Percentiles rank a stretch among this genome's conserved stretches.
Conservation (phyloP, 2,888 invertebrate genomes). For the Dicyrtomina minuta region DNA sequence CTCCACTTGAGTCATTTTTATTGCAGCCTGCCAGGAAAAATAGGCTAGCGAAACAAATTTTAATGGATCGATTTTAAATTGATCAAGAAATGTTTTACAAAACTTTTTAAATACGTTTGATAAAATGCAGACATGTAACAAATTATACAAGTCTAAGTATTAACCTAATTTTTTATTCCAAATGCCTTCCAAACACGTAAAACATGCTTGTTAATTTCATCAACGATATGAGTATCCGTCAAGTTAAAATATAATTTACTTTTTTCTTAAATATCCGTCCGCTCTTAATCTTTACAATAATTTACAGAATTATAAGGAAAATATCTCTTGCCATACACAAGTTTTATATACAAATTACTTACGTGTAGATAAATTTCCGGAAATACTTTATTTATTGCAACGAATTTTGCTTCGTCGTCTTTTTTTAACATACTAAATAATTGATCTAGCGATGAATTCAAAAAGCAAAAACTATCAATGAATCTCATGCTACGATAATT, state of each 20-base stretch:
- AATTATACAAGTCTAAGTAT: not conserved
- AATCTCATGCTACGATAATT: not conserved
- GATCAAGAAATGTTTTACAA: not conserved
- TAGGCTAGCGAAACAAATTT: not conserved
- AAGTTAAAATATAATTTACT: slow-evolving; percentile 7
- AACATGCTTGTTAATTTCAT: slow-evolving; percentile 9
- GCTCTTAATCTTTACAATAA: not conserved
- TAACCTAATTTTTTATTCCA: slow-evolving; percentile 8
- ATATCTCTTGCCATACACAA: no score
- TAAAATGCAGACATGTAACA: not conserved
- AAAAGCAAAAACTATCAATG: not conserved
- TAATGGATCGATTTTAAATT: slow-evolving; percentile 3
- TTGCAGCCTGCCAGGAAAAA: not conserved
- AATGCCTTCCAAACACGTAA: slow-evolving; percentile 1
- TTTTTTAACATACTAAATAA: not conserved
- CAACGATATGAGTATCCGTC: not conserved
- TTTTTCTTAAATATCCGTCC: not conserved
- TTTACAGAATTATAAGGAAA: no score
- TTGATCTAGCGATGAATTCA: not conserved
- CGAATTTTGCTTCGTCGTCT: not conserved
- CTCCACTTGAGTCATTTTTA: not conserved
- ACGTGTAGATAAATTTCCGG: not conserved
- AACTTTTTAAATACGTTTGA: not conserved
- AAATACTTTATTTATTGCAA: not conserved
- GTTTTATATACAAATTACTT: no score